Evolutionary conservation across 2,797 vertebrate species (phyloP), one percentile per base, ranked within the genome.

Genomic region (Pseudotriccus pelzelni): DNA sequence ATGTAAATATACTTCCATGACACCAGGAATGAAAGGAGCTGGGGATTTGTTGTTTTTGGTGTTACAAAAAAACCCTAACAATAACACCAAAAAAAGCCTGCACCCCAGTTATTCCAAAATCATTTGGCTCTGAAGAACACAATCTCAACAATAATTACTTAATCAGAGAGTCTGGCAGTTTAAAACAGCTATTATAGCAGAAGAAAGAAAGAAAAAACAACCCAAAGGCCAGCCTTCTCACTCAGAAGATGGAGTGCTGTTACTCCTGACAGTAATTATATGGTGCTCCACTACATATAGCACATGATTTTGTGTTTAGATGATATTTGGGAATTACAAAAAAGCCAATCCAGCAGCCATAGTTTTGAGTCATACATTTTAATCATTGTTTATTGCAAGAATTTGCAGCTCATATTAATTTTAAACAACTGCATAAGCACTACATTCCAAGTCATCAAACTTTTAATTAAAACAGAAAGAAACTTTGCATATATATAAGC

Each of bases 231-330:
- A 84, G 27, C 24, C 76, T 78, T 88, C 69, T 92, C 41, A 60
- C n/a, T 84, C 41, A 53, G 34, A 34, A 88, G 27, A 18, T 50
- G 78, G 88, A 91, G 83, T 62, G 30, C 22, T 89, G 74, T 92
- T 74, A 86, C 24, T 84, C 44, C 56, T 90, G 83, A 82, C 70
- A 78, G 59, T 92, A 95, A 95, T 95, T 90, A 84, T 23, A 63
- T 1, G 3, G 36, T 91, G 23, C 41, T 84, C 20, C 81, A 55
- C 44, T 86, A 73, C 47, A 67, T 62, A 36, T 32, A 73, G 41
- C 30, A 49, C 47, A 59, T 79, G 70, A 70, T 75, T 79, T 64
- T 68, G 39, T 62, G 34, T 88, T 89, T 74, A 74, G 67, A 3
- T 93, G 80, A 52, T 78, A 73, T 76, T 90, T 89, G 44, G 56